phyloP scores from a whole-genome alignment of 2,888 invertebrate species.

The Tillus elongatus region DNA sequence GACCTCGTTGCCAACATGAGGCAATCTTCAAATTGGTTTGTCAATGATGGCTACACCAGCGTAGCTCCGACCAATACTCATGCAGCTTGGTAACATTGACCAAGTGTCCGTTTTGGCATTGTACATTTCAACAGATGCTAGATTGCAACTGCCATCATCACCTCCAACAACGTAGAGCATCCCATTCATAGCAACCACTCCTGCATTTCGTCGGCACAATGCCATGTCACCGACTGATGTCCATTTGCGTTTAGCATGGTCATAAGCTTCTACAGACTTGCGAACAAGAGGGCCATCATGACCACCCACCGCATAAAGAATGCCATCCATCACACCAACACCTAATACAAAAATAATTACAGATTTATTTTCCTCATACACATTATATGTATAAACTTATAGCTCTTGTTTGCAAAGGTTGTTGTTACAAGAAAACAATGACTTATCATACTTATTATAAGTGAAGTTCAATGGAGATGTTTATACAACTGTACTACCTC shows the following conservation, averaged over 20 bases:
- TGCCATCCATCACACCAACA: conserved; percentile 82
- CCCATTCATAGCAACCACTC: conserved; percentile 79
- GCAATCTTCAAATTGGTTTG: conserved; percentile 64
- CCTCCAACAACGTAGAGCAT: conserved; percentile 89
- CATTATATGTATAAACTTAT: not conserved
- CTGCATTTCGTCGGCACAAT: conserved; percentile 86
- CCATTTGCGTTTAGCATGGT: conserved; percentile 71
- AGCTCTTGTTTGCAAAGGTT: too few relatives aligned
- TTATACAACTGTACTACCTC: too few relatives aligned
- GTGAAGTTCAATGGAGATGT: too few relatives aligned
- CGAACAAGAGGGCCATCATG: conserved; percentile 92
- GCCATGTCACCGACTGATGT: conserved; percentile 76
- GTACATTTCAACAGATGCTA: conserved; percentile 87
- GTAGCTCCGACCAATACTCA: conserved; percentile 91
- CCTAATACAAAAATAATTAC: conserved; percentile 40
- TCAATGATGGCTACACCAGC: conserved; percentile 91
- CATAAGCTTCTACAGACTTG: conserved; percentile 86
- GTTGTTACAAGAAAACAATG: too few relatives aligned
- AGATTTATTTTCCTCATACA: conserved; percentile 1
- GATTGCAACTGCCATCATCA: conserved; percentile 89
- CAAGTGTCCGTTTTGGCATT: conserved; percentile 80
- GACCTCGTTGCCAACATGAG: conserved; percentile 45
- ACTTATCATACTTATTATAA: too few relatives aligned
- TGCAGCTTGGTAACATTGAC: conserved; percentile 73
- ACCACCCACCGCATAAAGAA: conserved; percentile 88